Percentiles rank a stretch among this genome's conserved stretches.
Conservation (phyloP, 2,113 vertebrate genomes). For the Megalops atlanticus region DNA sequence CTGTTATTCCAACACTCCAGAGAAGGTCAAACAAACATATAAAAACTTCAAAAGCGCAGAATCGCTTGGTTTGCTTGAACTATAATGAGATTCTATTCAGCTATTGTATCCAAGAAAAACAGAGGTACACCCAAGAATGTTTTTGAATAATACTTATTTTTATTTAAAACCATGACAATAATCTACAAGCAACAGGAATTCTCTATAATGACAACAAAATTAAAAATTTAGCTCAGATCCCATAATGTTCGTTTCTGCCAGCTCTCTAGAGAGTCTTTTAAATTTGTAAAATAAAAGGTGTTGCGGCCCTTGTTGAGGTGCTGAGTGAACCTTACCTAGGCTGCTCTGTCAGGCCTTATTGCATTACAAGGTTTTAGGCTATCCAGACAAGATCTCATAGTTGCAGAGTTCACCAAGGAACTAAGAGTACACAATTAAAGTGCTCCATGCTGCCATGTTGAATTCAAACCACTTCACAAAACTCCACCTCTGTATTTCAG, state of each 20-base stretch:
- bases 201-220: not conserved
- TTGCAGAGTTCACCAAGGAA: not conserved
- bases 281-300: constrained; percentile 1
- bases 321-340: not conserved
- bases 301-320: not conserved
- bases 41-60: not conserved
- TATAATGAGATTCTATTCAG: not conserved
- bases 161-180: not conserved
- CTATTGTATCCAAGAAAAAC: constrained; percentile 6
- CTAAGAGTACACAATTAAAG: not conserved
- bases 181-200: not conserved
- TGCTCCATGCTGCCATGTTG: not conserved
- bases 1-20: constrained; percentile 26
- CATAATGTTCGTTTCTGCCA: not conserved
- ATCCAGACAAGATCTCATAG: constrained; percentile 1
- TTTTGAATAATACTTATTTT: not conserved
- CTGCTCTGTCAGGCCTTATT: not conserved
- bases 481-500: not conserved
- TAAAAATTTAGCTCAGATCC: not conserved
- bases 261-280: not conserved
- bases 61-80: not conserved
- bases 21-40: constrained; percentile 45
- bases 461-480: not conserved
- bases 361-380: constrained; percentile 1
- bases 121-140: not conserved